phyloP scores from a whole-genome alignment of 2,797 vertebrate species.

The Anguilla marmorata region DNA sequence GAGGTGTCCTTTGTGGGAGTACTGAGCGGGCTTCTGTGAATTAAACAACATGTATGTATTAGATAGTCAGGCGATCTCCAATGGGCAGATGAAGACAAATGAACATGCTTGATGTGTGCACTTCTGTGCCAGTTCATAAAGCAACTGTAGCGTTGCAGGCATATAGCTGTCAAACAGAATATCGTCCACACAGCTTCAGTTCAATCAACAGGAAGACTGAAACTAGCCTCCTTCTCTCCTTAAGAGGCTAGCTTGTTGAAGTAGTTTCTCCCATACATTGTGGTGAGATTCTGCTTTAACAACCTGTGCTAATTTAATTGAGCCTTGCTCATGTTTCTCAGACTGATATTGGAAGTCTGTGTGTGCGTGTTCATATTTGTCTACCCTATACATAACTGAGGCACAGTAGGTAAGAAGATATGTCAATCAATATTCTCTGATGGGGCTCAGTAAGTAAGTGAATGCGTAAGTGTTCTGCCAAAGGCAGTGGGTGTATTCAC shows the following conservation, averaged over 20 bases:
- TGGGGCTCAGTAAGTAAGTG: neutral
- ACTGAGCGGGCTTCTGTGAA: neutral
- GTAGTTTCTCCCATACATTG: constrained; percentile 54
- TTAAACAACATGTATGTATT: neutral
- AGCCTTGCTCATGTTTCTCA: constrained; percentile 58
- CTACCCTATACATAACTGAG: neutral
- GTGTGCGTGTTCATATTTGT: neutral
- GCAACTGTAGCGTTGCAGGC: neutral
- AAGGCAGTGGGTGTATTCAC: neutral
- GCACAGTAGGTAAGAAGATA: neutral
- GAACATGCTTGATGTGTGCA: neutral
- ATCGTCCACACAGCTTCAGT: neutral
- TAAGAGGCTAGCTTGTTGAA: constrained; percentile 41
- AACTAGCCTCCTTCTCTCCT: neutral
- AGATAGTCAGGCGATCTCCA: neutral
- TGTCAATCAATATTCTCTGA: neutral
- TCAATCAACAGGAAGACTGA: neutral
- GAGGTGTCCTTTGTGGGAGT: neutral
- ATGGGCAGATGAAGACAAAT: neutral
- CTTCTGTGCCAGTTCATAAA: neutral
- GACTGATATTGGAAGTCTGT: constrained; percentile 50
- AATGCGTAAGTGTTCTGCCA: neutral
- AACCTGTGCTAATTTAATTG: constrained; percentile 59
- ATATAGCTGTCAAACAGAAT: neutral
- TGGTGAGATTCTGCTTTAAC: constrained; percentile 59